phyloP scores from a whole-genome alignment of 1,140 invertebrate genomes.

The Drosophila setifemur region DNA sequence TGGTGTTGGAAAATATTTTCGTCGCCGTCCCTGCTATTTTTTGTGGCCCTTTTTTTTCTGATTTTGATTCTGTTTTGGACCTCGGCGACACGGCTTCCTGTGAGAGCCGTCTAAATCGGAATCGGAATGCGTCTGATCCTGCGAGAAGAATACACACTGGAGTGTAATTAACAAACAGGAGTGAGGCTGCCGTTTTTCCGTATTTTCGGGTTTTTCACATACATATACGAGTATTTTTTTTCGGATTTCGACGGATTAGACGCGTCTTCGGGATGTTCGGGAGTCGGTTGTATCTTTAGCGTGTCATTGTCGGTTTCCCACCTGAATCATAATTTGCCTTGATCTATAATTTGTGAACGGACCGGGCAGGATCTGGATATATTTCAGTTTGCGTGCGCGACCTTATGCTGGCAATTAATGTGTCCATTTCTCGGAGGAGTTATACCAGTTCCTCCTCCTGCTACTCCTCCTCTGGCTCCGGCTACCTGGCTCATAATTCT shows the following conservation, averaged over 20 bases:
- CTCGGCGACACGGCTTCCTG: constrained; percentile 53
- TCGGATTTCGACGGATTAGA: not conserved
- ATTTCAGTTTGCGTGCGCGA: constrained; percentile 39
- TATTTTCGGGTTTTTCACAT: too few species aligned
- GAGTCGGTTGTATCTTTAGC: constrained; percentile 50
- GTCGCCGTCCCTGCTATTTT: not conserved
- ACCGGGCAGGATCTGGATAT: not conserved
- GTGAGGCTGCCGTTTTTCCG: constrained; percentile 76
- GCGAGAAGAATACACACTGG: constrained; percentile 76
- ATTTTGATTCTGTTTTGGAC: constrained; percentile 4
- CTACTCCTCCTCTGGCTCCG: not conserved
- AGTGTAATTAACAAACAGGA: constrained; percentile 78
- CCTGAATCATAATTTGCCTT: constrained; percentile 48
- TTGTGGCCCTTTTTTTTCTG: not conserved
- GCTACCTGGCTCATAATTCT: constrained; percentile 38
- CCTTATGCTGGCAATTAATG: constrained; percentile 65
- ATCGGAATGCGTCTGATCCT: constrained; percentile 43
- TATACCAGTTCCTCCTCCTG: too few species aligned
- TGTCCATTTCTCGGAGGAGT: constrained; percentile 35
- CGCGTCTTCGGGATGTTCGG: constrained; percentile 23
- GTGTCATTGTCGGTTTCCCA: constrained; percentile 61
- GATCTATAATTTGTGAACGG: constrained; percentile 36
- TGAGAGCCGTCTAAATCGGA: constrained; percentile 15
- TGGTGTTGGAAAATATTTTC: not conserved
- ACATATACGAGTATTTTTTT: too few species aligned